Percentiles rank a stretch among this genome's conserved stretches.
Conservation (phyloP, 2,797 vertebrate species). For the Nyctibius grandis region DNA sequence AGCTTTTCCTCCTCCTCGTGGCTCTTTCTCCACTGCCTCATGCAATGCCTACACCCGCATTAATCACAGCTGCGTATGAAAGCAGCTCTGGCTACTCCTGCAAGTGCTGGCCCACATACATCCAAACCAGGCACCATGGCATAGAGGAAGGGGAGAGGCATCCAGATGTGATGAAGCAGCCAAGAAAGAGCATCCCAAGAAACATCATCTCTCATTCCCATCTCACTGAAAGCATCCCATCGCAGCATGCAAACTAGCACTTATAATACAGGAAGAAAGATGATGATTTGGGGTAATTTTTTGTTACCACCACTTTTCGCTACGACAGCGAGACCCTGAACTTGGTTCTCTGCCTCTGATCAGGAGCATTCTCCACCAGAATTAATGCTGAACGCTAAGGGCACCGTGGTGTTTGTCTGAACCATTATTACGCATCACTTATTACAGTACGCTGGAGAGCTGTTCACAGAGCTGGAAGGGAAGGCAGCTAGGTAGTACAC, state of each 20-base stretch:
- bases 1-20: neutral
- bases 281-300: neutral
- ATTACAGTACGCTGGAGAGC: neutral
- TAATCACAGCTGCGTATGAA: neutral
- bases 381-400: neutral
- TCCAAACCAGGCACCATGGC: fast-evolving
- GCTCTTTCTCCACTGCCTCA: neutral
- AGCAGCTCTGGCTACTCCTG: neutral
- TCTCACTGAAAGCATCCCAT: fast-evolving
- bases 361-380: neutral
- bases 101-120: fast-evolving
- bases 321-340: neutral
- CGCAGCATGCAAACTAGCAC: neutral
- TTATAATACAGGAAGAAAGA: fast-evolving
- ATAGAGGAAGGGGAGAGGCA: fast-evolving
- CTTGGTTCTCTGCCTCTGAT: neutral
- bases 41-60: fast-evolving
- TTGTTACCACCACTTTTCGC: neutral
- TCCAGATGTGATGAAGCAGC: neutral
- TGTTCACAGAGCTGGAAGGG: neutral
- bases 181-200: neutral
- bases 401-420: neutral
- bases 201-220: neutral
- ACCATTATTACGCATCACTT: constrained; percentile 3
- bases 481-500: neutral